A percentile compares a stretch with the other conserved stretches of the same genome.
Evolutionary conservation across 2,113 vertebrate genomes (phyloP).

Genomic region (Chaetura pelagica): DNA sequence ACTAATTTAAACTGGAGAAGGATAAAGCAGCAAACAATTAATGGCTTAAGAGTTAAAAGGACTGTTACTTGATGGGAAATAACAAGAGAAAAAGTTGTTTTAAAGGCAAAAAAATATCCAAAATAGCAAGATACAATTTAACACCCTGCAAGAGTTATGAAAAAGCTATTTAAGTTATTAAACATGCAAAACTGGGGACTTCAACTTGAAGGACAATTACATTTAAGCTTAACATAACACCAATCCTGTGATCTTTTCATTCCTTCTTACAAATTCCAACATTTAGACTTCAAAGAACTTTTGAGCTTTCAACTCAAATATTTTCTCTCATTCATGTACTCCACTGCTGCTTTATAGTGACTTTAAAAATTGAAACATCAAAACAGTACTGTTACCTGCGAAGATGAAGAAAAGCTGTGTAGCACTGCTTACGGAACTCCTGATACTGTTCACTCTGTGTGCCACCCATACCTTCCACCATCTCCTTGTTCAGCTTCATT

Average conservation of each 20-base stretch:
- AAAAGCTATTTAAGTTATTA: not conserved
- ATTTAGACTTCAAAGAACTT: not conserved
- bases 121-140: not conserved
- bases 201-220: not conserved
- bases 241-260: not conserved
- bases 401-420: constrained; percentile 96
- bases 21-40: not conserved
- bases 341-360: rapidly evolving
- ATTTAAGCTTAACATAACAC: not conserved
- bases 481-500: constrained; percentile 99
- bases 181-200: not conserved
- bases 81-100: not conserved
- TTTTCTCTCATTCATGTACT: not conserved
- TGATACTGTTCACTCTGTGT: constrained; percentile 99
- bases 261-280: not conserved
- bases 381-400: constrained; percentile 79
- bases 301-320: not conserved
- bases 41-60: not conserved
- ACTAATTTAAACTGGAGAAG: not conserved
- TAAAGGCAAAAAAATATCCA: not conserved
- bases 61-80: not conserved
- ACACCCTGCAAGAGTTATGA: not conserved
- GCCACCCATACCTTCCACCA: constrained; percentile 99
- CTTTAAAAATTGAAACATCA: not conserved
- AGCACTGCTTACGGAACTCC: constrained; percentile 98